Evolutionary conservation across 1,140 invertebrate genomes (phyloP).

Genomic region (Procambarus clarkii): DNA sequence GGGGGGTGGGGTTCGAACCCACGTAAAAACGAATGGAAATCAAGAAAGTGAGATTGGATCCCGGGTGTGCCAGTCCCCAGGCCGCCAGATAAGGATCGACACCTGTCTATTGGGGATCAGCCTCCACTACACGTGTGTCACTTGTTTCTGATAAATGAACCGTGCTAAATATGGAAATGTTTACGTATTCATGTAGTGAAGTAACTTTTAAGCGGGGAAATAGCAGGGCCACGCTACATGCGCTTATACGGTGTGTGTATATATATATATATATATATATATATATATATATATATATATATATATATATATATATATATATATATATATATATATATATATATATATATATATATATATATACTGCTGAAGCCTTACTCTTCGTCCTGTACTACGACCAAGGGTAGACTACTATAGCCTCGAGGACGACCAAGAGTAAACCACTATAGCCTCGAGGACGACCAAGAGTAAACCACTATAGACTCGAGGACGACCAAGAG

Average conservation of each 20-base stretch:
- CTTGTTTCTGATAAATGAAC: conserved; percentile 69
- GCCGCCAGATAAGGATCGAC: conserved; percentile 56
- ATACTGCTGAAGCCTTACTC: too few species aligned
- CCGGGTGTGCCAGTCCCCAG: conserved; percentile 34
- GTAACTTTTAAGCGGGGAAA: conserved; percentile 10
- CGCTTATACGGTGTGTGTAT: neutral
- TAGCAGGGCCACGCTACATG: neutral
- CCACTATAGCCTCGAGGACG: too few species aligned
- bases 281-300: neutral
- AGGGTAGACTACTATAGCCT: too few species aligned
- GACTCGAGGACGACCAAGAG: too few species aligned
- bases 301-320: neutral
- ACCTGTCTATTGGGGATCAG: conserved; percentile 60
- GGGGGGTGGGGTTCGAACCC: neutral
- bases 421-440: too few species aligned
- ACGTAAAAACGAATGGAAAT: neutral
- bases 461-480: too few species aligned
- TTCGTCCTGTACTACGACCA: too few species aligned
- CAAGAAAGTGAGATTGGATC: conserved; percentile 47
- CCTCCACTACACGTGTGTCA: conserved; percentile 66
- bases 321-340: too few species aligned
- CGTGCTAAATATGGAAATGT: conserved; percentile 55
- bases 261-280: neutral
- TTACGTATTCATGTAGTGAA: conserved; percentile 63
- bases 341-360: too few species aligned